phyloP scores from a whole-genome alignment of 2,113 vertebrate genomes.

The Sturnus vulgaris region DNA sequence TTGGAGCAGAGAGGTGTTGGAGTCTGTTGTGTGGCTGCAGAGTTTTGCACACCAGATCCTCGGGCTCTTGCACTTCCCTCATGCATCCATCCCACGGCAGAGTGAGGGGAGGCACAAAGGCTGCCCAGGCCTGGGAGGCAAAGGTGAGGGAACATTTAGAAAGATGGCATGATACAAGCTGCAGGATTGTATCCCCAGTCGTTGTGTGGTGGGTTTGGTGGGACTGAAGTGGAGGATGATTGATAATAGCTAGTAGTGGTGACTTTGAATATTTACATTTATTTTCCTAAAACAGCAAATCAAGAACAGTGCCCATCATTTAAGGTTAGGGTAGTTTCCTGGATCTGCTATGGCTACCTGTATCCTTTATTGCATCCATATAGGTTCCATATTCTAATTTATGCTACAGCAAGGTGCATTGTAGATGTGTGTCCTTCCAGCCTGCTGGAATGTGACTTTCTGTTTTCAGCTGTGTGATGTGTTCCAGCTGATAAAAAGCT shows the following conservation, averaged over 20 bases:
- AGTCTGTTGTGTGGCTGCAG: not conserved
- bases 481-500: not conserved
- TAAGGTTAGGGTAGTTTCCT: not conserved
- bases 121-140: not conserved
- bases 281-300: not conserved
- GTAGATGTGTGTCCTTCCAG: not conserved
- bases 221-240: not conserved
- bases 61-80: accelerated
- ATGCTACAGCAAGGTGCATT: not conserved
- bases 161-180: not conserved
- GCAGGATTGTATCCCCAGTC: accelerated
- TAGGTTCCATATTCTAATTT: not conserved
- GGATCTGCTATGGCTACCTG: not conserved
- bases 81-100: accelerated
- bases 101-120: not conserved
- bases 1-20: not conserved
- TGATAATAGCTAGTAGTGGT: not conserved
- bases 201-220: not conserved
- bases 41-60: not conserved
- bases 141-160: accelerated
- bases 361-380: not conserved
- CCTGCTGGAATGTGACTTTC: not conserved
- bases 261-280: not conserved
- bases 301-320: not conserved
- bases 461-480: not conserved